Base-by-base conservation (phyloP, 2,888 invertebrate species). In the Lasioglossum pauxillum region DNA sequence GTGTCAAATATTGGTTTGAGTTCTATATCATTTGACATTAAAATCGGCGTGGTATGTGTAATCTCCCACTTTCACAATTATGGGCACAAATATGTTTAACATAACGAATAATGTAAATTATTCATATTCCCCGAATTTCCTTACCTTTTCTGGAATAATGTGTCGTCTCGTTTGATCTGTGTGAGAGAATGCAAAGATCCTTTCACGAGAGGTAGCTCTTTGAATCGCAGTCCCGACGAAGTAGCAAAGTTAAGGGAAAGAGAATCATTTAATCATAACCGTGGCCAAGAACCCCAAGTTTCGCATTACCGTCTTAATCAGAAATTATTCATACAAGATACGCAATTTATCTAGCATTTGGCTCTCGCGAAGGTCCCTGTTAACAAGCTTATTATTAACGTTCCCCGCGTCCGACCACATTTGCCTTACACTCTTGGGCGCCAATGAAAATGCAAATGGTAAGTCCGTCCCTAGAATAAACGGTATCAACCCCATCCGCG, bases 311-410 rank as follows among this genome's bases (percentile, higher is more conserved):
- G 16, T 31, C 27, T 64, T 64, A 64, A 31, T 64, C 16, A 31
- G 16, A 64, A 64, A 64, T 64, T 64, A 31, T 64, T 64, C 64
- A 64, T 31, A 31, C 31, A 64, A 64, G 16, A 64, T 64, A 31
- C 14, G 27, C 64, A 64, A 64, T 31, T 64, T 64, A 64, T 64
- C 64, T 5, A 31, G 27, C 64, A 64, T 64, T 31, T 64, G 31
- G 64, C 31, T 16, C 64, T 57, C n/a, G 31, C 64, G 16, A 31
- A 31, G 27, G 31, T 64, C 5, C 16, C 16, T 16, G 27, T 16
- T 64, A 64, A 64, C 64, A 64, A 31, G 64, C 31, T 64, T 64
- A 64, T 64, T 64, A 64, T 64, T 64, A 64, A 64, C 64, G 31
- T 27, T 31, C 31, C 7, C 16, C 27, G 64, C 64, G 64, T 31